Conservation (phyloP, 2,888 invertebrate genomes). For the Tetropium fuscum region DNA sequence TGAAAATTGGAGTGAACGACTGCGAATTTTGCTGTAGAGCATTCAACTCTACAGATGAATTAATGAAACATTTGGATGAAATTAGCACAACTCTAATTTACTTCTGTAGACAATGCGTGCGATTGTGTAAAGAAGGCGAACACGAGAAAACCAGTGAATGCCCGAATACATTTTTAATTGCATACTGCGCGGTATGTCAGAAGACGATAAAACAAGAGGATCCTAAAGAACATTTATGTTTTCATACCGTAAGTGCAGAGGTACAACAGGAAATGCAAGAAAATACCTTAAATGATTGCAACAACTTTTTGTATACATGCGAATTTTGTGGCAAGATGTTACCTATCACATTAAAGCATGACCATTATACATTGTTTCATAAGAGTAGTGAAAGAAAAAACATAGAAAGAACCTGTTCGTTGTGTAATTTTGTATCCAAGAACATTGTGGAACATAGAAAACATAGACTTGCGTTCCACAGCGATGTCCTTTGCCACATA, state of each 20-base stretch:
- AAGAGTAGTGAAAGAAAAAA: no score
- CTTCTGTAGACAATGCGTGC: neutral
- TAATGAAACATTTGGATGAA: neutral
- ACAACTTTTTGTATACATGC: neutral
- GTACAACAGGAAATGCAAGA: neutral
- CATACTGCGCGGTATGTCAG: neutral
- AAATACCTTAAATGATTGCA: neutral
- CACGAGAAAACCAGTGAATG: neutral
- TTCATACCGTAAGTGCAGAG: neutral
- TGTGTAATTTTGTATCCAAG: neutral
- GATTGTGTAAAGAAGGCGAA: neutral
- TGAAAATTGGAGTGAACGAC: no score
- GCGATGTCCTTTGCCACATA: constrained; percentile 37
- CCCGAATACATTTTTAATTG: neutral
- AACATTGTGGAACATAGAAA: neutral
- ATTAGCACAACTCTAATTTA: neutral
- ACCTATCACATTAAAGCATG: neutral
- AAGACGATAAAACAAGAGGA: neutral
- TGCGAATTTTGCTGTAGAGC: neutral
- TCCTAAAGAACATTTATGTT: constrained; percentile 1
- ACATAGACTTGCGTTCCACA: neutral
- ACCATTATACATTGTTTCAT: neutral
- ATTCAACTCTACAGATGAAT: neutral
- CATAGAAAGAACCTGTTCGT: neutral
- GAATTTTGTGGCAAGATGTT: constrained; percentile 6